Evolutionary conservation across 2,888 invertebrate genomes (phyloP), one percentile per base, ranked within the genome.

Genomic region (Megaustenia siamemsis): DNA sequence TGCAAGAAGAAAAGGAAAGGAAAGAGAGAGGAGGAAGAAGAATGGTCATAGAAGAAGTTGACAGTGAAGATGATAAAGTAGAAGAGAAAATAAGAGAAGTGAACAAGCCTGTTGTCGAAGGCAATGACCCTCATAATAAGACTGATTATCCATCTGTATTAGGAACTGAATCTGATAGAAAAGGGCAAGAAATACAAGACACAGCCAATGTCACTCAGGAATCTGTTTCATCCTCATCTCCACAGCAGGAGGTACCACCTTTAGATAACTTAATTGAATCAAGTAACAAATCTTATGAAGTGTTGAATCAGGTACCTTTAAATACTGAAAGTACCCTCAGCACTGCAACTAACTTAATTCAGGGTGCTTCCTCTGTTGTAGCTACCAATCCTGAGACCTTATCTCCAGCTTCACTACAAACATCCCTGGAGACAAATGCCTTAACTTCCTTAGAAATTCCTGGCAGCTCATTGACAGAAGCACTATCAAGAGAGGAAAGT

Each of bases 41-140:
- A 21, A 86, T 87, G 86, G 85, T 88, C 28, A 88, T 88, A 24
- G 86, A 88, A 80, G 90, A 87, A 40, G 76, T 83, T 28, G 84
- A 88, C 38, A 86, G 79, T n/a, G 66, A 68, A 10, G 68, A 76
- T n/a, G 80, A 86, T 32, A 82, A 82, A 60, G 77, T 80, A 49
- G 43, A 5, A 12, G 86, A 86, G 6, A 83, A 86, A 76, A 73
- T 85, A 32, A n/a, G n/a, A n/a, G 73, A 49, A 40, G 83, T 83
- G 28, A 85, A 86, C 53, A 85, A 82, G 53, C 84, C 80, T 35
- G 32, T 80, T 12, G 82, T 60, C 12, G 84, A 78, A 38, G 81
- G 73, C 28, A 53, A 66, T 71, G 63, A 40, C 21, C 63, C 24
- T 24, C 71, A 82, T 60, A 53, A 63, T 10, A 75, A 35, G 5